phyloP scores from a whole-genome alignment of 1,140 invertebrate genomes.

The Laodelphax striatellus region DNA sequence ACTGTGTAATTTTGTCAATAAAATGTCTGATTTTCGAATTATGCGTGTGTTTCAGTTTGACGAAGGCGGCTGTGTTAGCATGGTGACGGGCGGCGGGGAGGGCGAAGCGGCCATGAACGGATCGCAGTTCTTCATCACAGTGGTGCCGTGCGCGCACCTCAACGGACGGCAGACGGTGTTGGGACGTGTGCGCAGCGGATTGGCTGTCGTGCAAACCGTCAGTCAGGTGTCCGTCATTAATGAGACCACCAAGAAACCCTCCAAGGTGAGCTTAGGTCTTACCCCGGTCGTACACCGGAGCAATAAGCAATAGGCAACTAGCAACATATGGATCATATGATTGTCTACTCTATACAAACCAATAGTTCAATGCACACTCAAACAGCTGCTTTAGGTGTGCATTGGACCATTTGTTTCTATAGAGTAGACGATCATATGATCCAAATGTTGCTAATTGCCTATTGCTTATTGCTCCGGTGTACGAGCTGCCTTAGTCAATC shows the following conservation, averaged over 20 bases:
- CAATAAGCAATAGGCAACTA: too few relatives aligned
- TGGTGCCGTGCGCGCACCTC: conserved; percentile 68
- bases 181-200: conserved; percentile 62
- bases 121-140: conserved; percentile 92
- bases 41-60: conserved; percentile 49
- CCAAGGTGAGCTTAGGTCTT: conserved; percentile 14
- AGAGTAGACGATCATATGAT: too few relatives aligned
- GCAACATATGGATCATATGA: too few relatives aligned
- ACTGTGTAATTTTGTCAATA: neutral
- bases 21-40: neutral
- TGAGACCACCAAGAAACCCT: conserved; percentile 33
- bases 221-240: conserved; percentile 41
- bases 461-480: too few relatives aligned
- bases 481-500: too few relatives aligned
- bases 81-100: conserved; percentile 61
- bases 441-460: too few relatives aligned
- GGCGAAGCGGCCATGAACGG: conserved; percentile 57
- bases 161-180: conserved; percentile 87
- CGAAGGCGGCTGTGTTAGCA: conserved; percentile 59
- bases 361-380: too few relatives aligned
- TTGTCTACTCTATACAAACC: too few relatives aligned
- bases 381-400: too few relatives aligned
- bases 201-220: conserved; percentile 53
- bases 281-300: conserved; percentile 33
- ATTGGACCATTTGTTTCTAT: too few relatives aligned